Evolutionary conservation across 2,113 vertebrate genomes (phyloP).

Genomic region (Tonatia bakeri): DNA sequence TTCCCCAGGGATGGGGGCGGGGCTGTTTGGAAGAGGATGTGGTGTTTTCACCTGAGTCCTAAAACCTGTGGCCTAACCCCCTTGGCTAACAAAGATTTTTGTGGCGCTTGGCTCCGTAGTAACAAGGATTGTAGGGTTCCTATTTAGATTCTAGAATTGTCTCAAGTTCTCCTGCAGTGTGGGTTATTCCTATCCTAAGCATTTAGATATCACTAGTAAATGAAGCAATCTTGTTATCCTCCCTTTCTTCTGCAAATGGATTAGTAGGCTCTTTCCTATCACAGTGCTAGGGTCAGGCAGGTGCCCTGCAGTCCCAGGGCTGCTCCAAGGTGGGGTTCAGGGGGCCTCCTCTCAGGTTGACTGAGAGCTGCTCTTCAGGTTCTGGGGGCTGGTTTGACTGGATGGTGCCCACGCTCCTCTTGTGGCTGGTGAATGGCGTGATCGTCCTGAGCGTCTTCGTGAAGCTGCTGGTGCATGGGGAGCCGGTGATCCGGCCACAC

Average conservation of each 20-base stretch:
- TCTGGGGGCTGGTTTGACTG: slow-evolving; percentile 91
- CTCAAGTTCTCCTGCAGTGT: background rate
- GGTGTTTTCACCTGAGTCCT: background rate
- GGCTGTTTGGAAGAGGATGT: background rate
- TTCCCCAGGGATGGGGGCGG: too few species aligned
- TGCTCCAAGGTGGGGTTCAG: background rate
- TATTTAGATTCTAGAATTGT: background rate
- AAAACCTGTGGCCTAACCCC: background rate
- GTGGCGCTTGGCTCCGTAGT: background rate
- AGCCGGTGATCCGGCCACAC: slow-evolving; percentile 93
- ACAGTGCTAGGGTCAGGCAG: background rate
- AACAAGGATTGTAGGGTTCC: background rate
- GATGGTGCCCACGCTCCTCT: slow-evolving; percentile 93
- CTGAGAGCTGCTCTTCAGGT: slow-evolving; percentile 36
- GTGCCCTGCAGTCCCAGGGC: background rate
- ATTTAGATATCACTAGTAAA: background rate
- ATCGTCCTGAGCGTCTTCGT: slow-evolving; percentile 95
- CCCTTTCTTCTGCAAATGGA: background rate
- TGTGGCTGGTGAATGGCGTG: slow-evolving; percentile 94
- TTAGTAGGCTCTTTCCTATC: background rate
- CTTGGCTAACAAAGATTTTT: background rate
- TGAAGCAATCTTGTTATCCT: too few species aligned
- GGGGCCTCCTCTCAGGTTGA: background rate
- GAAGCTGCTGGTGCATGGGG: slow-evolving; percentile 93
- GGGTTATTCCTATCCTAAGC: background rate